Base-by-base conservation (phyloP, 2,888 invertebrate genomes). In the Rotaria magnacalcarata region DNA sequence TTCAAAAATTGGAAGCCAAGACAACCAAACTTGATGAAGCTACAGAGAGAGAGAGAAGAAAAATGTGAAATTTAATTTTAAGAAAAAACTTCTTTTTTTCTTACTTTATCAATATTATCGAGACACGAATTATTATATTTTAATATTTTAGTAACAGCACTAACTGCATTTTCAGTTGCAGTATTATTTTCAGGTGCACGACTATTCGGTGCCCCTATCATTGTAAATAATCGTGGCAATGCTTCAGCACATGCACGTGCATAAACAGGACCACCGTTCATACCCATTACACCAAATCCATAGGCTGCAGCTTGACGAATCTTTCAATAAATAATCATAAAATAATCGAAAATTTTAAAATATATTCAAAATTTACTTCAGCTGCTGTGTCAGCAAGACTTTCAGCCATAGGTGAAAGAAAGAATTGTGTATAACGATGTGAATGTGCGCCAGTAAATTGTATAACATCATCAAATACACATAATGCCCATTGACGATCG, bases 141-240 rank as follows among this genome's bases (percentile, higher is more conserved):
- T 89, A 97, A 94, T 90, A 99, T 97, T 93, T 99, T 99, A 84
- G 97, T 95, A 87, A 98, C 95, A 6, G 99, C 98, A n/a, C 97
- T 95, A 88, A 99, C 96, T 27, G 96, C 97, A 91, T 99, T 99
- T 92, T 99, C 99, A 5, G 98, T 99, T 0, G 98, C 95, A 90
- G 94, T 95, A 21, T 95, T 92, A 91, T 97, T 96, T 89, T 96
- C 95, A 1, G 94, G 92, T 84, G 94, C 93, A 89, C 95, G 93
- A 16, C 96, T 93, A 89, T 95, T 94, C 0, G 96, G 94, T 89
- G 94, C 94, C 87, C 93, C 94, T 86, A 97, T 94, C 86, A 95
- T 93, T 89, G 95, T 94, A 86, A 96, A 94, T 88, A 98, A 93
- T 87, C 94, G 92, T 14, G 97, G 96, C 88, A 96, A 92, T 56